Conservation (phyloP, 2,888 invertebrate genomes). For the Parnassius orleans region DNA sequence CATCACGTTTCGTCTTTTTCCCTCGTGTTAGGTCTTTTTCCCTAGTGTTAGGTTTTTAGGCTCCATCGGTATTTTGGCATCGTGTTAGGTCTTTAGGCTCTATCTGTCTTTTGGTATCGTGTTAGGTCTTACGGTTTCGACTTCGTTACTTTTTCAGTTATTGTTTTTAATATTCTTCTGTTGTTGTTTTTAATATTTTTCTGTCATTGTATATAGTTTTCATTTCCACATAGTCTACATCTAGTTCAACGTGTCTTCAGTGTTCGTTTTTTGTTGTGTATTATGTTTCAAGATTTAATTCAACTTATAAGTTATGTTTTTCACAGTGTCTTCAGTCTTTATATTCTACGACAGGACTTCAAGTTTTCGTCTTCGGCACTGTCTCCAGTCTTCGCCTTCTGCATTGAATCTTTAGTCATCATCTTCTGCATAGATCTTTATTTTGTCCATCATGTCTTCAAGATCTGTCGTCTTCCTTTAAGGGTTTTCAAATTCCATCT, state of each 20-base stretch:
- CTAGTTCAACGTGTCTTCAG: background rate
- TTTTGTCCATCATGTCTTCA: too few relatives aligned
- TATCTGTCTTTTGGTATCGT: background rate
- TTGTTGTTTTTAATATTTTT: too few relatives aligned
- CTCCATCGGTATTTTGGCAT: background rate
- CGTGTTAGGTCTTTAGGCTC: background rate
- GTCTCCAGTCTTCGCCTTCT: slow-evolving; percentile 9
- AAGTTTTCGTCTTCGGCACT: background rate
- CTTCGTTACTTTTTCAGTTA: too few relatives aligned
- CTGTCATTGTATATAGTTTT: too few relatives aligned
- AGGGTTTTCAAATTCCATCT: slow-evolving; percentile 1
- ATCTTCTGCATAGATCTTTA: too few relatives aligned
- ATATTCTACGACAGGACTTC: slow-evolving; percentile 14
- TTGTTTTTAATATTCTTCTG: too few relatives aligned
- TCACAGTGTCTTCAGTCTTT: background rate
- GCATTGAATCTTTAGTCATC: too few relatives aligned
- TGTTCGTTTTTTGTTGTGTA: background rate
- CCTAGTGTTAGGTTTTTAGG: background rate
- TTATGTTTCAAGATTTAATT: background rate
- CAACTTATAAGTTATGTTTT: slow-evolving; percentile 23
- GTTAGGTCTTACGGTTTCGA: background rate
- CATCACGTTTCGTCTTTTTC: background rate
- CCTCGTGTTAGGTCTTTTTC: background rate
- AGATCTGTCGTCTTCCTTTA: too few relatives aligned
- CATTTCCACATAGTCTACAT: too few relatives aligned